Percentiles rank a stretch among this genome's conserved stretches.
These are phyloP conservation scores for Actenoides lindsayi DNA, from an alignment of 2,113 vertebrate genomes.

Conservation along the genomic window DNA sequence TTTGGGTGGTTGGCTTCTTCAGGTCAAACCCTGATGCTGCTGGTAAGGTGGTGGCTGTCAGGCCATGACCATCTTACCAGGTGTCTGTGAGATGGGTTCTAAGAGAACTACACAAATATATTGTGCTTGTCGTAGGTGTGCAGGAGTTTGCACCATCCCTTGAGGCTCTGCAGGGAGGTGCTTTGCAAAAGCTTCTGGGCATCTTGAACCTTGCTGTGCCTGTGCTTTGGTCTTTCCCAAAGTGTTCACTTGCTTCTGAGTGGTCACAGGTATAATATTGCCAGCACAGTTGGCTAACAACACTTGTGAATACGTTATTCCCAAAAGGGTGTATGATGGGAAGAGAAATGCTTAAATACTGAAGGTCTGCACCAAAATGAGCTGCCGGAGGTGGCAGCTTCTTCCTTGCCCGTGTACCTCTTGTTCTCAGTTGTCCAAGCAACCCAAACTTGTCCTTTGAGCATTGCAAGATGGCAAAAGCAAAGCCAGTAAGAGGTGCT, in stretches of 20 bases:
- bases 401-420: neutral
- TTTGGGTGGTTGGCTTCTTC: neutral
- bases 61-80: neutral
- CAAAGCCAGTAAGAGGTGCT: neutral
- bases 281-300: fast-evolving
- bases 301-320: neutral
- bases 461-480: neutral
- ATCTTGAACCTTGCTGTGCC: neutral
- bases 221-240: neutral
- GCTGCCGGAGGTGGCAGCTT: neutral
- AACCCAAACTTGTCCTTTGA: neutral
- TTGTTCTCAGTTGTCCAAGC: neutral
- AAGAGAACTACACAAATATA: neutral
- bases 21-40: neutral
- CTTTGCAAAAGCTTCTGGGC: neutral
- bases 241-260: neutral
- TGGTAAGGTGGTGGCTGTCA: neutral
- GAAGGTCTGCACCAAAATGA: neutral
- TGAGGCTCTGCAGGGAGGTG: neutral
- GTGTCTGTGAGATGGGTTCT: neutral
- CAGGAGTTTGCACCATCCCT: neutral
- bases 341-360: neutral
- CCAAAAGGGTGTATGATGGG: neutral
- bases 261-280: neutral
- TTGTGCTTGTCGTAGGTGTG: neutral